Conservation (phyloP, 2,113 vertebrate genomes). For the Indri indri region DNA sequence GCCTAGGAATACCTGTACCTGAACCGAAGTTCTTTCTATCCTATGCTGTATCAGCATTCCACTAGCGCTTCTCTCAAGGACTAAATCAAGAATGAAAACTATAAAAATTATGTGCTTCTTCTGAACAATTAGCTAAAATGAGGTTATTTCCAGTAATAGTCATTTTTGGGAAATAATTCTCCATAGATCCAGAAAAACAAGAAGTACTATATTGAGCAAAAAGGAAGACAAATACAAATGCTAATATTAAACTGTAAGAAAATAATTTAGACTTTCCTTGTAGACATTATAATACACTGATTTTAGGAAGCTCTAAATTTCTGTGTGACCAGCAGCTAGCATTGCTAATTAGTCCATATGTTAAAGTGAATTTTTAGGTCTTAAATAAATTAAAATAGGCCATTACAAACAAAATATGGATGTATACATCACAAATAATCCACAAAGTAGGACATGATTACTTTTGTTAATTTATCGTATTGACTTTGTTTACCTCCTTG, state of each 20-base stretch:
- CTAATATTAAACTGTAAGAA: not conserved
- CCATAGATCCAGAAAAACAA: not conserved
- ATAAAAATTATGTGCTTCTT: not conserved
- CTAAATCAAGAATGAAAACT: not conserved
- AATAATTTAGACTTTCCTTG: not conserved
- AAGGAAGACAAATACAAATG: not conserved
- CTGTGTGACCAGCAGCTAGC: not conserved
- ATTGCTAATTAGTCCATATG: not conserved
- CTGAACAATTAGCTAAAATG: not conserved
- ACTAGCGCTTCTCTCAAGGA: not conserved
- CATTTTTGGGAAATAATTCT: not conserved
- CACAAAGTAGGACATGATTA: not conserved
- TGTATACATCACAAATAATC: not conserved
- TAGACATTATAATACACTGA: not conserved
- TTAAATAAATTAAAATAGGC: not conserved
- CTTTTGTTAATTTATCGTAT: not conserved
- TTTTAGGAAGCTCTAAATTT: conserved; percentile 22
- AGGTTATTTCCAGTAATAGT: not conserved
- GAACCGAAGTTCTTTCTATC: not conserved
- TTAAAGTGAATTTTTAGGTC: not conserved
- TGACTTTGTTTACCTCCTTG: not conserved
- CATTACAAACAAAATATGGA: not conserved
- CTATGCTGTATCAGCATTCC: not conserved
- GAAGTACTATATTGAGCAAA: not conserved
- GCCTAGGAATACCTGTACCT: not conserved